Evolutionary conservation across 2,888 invertebrate species (phyloP).

Genomic region (Anthophora plumipes): DNA sequence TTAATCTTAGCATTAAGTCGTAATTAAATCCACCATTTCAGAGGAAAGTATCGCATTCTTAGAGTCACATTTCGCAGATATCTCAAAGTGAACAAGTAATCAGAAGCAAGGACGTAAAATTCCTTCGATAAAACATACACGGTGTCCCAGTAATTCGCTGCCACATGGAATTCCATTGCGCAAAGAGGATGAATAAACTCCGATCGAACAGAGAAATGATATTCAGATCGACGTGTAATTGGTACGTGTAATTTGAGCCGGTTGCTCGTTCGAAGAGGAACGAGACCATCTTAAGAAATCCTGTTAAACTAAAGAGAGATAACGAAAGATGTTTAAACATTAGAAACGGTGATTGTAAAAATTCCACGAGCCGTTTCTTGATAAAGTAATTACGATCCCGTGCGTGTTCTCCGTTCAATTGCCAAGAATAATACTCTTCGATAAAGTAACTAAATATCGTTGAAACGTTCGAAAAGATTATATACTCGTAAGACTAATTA

Average conservation of each 20-base stretch:
- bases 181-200: not conserved
- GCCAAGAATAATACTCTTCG: not conserved
- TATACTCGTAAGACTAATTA: too few relatives aligned
- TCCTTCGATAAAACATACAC: not conserved
- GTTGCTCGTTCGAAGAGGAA: slow-evolving; percentile 53
- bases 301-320: not conserved
- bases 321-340: slow-evolving; percentile 22
- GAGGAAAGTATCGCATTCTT: too few relatives aligned
- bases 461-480: too few relatives aligned
- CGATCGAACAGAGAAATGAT: slow-evolving; percentile 43
- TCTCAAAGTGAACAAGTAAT: too few relatives aligned
- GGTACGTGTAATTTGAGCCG: slow-evolving; percentile 43
- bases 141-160: not conserved
- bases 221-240: slow-evolving; percentile 68
- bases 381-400: too few relatives aligned
- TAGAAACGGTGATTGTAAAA: not conserved
- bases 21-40: too few relatives aligned
- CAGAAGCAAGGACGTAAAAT: too few relatives aligned
- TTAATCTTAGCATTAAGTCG: too few relatives aligned
- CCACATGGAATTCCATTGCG: not conserved
- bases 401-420: not conserved
- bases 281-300: slow-evolving; percentile 15
- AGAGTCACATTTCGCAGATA: too few relatives aligned
- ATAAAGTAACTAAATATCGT: not conserved
- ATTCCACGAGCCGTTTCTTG: too few relatives aligned